Conservation (phyloP, 2,888 invertebrate genomes). For the Eutolmus rufibarbis region DNA sequence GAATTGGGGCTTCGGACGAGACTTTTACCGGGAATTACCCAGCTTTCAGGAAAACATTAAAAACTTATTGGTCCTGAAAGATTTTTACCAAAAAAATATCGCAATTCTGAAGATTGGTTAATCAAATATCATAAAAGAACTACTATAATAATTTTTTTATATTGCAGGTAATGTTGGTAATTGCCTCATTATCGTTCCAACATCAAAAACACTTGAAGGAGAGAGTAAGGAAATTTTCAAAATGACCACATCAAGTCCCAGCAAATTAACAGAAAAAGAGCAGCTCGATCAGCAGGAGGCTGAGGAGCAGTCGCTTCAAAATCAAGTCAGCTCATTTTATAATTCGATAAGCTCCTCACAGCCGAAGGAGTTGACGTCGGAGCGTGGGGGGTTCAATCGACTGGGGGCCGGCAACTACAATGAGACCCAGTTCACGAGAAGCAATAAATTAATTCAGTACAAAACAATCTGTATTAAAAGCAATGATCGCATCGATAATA, state of each 20-base stretch:
- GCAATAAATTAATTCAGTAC: constrained; percentile 2
- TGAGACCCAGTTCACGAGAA: not conserved
- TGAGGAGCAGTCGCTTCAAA: not conserved
- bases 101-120: no score
- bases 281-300: not conserved
- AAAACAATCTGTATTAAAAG: not conserved
- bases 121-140: no score
- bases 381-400: not conserved
- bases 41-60: not conserved
- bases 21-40: no score
- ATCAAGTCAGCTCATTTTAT: constrained; percentile 7
- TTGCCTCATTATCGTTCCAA: not conserved
- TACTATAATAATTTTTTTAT: no score
- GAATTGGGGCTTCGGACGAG: no score
- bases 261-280: not conserved
- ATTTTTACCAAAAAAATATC: no score
- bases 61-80: no score
- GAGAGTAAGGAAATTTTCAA: not conserved
- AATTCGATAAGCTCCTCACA: constrained; percentile 15
- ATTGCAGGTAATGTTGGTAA: not conserved
- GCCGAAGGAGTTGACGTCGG: not conserved
- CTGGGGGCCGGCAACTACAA: not conserved
- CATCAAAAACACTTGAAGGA: not conserved
- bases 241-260: not conserved
- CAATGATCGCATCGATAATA: not conserved